Percentiles rank a stretch among this genome's conserved stretches.
Conservation (phyloP, 2,888 invertebrate species). For the Rapana venosa region DNA sequence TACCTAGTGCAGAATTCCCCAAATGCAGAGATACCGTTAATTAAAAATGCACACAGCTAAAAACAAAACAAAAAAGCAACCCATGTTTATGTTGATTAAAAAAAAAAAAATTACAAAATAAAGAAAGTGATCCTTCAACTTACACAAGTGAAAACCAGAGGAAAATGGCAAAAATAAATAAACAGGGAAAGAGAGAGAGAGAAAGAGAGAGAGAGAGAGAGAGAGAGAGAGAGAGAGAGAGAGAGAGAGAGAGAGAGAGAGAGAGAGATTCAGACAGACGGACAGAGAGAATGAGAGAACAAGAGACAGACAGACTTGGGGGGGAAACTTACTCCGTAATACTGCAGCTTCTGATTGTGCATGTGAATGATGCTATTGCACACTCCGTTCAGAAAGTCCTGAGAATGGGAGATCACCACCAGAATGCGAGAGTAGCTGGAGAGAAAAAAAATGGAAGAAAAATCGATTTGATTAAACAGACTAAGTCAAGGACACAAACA, state of each 20-base stretch:
- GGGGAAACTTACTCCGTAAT: conserved; percentile 89
- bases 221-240: conserved; percentile 16
- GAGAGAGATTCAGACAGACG: neutral
- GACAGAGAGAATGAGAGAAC: neutral
- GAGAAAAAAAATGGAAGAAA: conserved; percentile 31
- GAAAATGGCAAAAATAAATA: neutral
- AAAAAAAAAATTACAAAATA: no score
- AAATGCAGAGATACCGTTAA: no score
- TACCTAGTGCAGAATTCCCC: no score
- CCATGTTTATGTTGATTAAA: no score
- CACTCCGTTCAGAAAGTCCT: conserved; percentile 98
- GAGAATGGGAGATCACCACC: conserved; percentile 98
- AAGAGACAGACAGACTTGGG: neutral
- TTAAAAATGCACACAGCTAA: no score
- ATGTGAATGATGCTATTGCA: conserved; percentile 95
- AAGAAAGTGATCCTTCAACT: no score
- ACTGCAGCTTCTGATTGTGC: conserved; percentile 93
- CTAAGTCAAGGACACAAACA: neutral
- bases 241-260: neutral
- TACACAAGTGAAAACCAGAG: neutral
- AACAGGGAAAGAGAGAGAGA: neutral
- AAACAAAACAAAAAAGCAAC: no score
- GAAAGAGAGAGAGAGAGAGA: conserved; percentile 16
- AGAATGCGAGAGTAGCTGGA: conserved; percentile 94
- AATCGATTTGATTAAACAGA: no score